phyloP scores from a whole-genome alignment of 2,888 invertebrate species.

The Caenorhabditis imperialis region DNA sequence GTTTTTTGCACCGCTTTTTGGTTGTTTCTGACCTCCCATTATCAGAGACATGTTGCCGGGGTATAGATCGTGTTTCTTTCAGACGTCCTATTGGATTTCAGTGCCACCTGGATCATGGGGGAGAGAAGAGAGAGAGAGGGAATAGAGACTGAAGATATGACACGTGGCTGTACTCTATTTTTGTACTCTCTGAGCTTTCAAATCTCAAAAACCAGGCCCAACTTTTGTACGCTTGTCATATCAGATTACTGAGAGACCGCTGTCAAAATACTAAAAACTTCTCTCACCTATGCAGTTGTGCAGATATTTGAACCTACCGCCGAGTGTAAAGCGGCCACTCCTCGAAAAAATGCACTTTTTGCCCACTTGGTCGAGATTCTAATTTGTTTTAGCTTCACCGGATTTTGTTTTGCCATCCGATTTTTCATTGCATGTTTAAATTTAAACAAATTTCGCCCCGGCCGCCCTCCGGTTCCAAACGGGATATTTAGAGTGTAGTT shows the following conservation, averaged over 20 bases:
- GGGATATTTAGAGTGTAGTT: too few species aligned
- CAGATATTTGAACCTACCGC: slow-evolving; percentile 33
- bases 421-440: slow-evolving; percentile 7
- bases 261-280: slow-evolving; percentile 4
- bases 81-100: not conserved
- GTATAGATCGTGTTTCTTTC: slow-evolving; percentile 14
- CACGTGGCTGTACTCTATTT: too few species aligned
- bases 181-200: too few species aligned
- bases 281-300: slow-evolving; percentile 35
- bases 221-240: too few species aligned
- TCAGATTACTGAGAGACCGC: not conserved
- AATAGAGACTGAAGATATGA: too few species aligned
- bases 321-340: slow-evolving; percentile 28
- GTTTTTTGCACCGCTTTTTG: slow-evolving; percentile 1
- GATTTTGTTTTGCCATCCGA: too few species aligned
- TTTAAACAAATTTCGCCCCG: slow-evolving; percentile 31
- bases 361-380: slow-evolving; percentile 5
- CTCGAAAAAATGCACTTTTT: slow-evolving; percentile 45
- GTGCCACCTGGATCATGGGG: too few species aligned
- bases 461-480: too few species aligned
- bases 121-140: too few species aligned
- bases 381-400: slow-evolving; percentile 42
- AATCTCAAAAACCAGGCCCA: too few species aligned
- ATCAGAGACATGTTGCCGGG: not conserved
- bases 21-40: slow-evolving; percentile 3